phyloP scores from a whole-genome alignment of 2,888 invertebrate species.

The Hyppa rectilinea region DNA sequence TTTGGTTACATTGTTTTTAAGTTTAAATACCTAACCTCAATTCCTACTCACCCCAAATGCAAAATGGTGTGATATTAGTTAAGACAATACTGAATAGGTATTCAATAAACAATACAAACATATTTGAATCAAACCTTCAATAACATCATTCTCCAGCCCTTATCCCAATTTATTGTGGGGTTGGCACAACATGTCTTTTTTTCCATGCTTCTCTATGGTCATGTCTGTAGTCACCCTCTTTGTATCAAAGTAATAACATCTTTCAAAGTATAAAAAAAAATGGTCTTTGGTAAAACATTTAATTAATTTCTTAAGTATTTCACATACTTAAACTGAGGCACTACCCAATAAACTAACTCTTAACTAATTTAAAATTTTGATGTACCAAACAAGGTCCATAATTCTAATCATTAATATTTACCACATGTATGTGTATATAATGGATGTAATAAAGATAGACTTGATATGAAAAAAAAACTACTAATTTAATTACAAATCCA shows the following conservation, averaged over 20 bases:
- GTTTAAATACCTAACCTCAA: not conserved
- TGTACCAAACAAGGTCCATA: no score
- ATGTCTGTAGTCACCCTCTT: no score
- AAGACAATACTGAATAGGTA: not conserved
- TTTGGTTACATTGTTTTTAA: not conserved
- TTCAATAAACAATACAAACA: not conserved
- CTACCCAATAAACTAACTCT: not conserved
- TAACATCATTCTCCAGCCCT: not conserved
- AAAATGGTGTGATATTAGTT: not conserved
- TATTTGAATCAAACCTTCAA: not conserved
- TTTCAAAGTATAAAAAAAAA: no score
- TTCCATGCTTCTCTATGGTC: not conserved
- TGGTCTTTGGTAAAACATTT: not conserved
- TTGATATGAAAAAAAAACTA: no score
- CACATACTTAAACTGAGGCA: not conserved
- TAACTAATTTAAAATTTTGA: no score
- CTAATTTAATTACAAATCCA: not conserved
- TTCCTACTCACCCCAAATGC: not conserved
- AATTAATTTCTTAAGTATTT: not conserved
- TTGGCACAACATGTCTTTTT: not conserved
- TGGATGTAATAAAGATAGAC: no score
- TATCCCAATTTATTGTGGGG: not conserved
- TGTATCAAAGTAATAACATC: not conserved
- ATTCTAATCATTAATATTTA: no score
- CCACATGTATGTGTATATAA: no score